Evolutionary conservation across 2,797 vertebrate species (phyloP).

Genomic region (Enteromius trimaculatus): DNA sequence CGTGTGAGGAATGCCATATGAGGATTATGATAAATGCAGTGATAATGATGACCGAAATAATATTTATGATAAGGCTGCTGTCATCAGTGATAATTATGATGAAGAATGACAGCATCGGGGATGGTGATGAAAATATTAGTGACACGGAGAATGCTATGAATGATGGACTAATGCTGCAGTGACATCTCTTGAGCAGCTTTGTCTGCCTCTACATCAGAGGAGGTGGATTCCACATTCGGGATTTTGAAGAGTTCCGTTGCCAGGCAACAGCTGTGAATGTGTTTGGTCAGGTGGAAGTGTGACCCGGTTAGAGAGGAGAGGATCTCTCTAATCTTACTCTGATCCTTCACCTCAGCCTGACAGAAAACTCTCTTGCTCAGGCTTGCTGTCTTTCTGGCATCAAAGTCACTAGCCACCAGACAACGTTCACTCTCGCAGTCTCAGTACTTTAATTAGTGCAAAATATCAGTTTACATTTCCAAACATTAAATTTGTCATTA

Average conservation of each 20-base stretch:
- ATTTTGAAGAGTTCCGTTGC: constrained; percentile 69
- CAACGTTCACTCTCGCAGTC: not conserved
- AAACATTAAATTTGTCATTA: not conserved
- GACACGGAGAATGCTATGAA: constrained; percentile 13
- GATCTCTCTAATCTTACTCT: constrained; percentile 63
- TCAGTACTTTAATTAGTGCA: not conserved
- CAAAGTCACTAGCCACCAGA: constrained; percentile 22
- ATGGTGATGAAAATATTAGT: not conserved
- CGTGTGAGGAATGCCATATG: not conserved
- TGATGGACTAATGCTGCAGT: constrained; percentile 28
- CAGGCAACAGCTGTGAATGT: constrained; percentile 67
- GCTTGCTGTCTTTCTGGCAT: constrained; percentile 30
- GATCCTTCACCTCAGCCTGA: constrained; percentile 55
- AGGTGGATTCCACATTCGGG: constrained; percentile 51
- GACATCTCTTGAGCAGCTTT: constrained; percentile 35
- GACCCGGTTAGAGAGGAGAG: constrained; percentile 62
- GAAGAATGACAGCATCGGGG: not conserved
- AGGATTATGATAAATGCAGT: constrained; percentile 1
- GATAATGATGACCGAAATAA: not conserved
- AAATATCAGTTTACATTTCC: not conserved
- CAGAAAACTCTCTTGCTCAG: constrained; percentile 16
- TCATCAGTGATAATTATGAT: constrained; percentile 2
- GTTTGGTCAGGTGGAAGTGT: constrained; percentile 59
- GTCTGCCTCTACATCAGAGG: constrained; percentile 33
- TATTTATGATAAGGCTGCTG: not conserved